Conservation (phyloP, 2,888 invertebrate species). For the Pheosia gnoma region DNA sequence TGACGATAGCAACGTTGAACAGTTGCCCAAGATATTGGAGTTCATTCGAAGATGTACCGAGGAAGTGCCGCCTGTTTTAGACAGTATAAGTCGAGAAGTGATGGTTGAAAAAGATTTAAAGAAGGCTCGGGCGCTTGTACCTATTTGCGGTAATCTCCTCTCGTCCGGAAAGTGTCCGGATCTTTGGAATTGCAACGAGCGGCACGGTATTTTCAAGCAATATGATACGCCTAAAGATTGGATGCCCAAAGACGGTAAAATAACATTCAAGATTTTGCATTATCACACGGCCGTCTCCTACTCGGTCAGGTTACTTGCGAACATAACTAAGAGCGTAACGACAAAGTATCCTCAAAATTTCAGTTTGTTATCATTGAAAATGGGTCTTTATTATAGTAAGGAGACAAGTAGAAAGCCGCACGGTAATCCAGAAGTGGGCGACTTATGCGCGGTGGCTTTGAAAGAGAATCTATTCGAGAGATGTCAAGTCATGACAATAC, state of each 20-base stretch:
- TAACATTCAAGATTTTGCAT: constrained; percentile 83
- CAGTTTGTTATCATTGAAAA: constrained; percentile 61
- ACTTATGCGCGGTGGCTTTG: constrained; percentile 81
- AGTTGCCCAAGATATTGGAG: constrained; percentile 85
- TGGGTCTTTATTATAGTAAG: constrained; percentile 67
- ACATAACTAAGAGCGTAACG: constrained; percentile 37
- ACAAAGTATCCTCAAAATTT: constrained; percentile 63
- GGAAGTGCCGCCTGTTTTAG: constrained; percentile 61
- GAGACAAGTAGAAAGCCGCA: constrained; percentile 61
- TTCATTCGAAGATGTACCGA: constrained; percentile 81
- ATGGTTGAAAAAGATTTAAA: constrained; percentile 65
- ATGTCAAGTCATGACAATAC: constrained; percentile 81
- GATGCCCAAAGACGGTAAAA: constrained; percentile 80
- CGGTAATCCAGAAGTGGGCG: constrained; percentile 77
- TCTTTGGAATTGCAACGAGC: constrained; percentile 79
- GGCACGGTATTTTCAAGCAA: constrained; percentile 85
- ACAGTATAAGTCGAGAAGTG: constrained; percentile 59
- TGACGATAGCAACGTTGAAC: constrained; percentile 83
- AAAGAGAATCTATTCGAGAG: constrained; percentile 79
- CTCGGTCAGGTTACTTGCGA: constrained; percentile 79
- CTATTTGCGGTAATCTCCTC: constrained; percentile 85
- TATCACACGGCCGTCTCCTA: constrained; percentile 86
- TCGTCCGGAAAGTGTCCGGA: constrained; percentile 87
- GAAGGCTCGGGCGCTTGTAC: constrained; percentile 67
- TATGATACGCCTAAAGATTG: constrained; percentile 78